Base-by-base conservation (phyloP, 2,113 vertebrate species). In the Naja naja region DNA sequence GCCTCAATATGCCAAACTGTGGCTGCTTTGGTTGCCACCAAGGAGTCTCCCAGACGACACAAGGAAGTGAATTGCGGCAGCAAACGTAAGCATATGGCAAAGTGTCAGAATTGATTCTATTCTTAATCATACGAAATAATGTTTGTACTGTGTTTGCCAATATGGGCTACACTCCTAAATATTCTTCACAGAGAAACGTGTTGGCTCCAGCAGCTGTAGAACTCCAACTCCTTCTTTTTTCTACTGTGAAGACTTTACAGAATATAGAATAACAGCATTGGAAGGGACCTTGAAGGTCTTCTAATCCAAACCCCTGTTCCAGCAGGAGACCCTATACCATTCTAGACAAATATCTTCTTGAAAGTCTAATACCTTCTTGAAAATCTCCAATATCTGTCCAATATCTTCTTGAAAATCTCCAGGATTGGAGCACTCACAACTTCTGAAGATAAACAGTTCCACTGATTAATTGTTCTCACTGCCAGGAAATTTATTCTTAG, bases 71-170 rank as follows among this genome's bases (percentile, higher is more conserved):
- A 92, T 93, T 16, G 88, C 43, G 89, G 64, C 43, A 90, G 55
- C 39, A 34, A 25, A 94, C 0, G 1, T 90, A 91, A 96, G 56
- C 88, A 92, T 93, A 91, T 95, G 91, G 14, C 94, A 86, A 95
- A 93, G 94, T 93, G 93, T 95, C 93, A 95, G 85, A 91, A 69
- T 49, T 25, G 87, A 88, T 88, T 85, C n/a, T 12, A 58, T 87
- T 96, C 93, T 91, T 96, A 96, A 95, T 96, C 88, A 94, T 64
- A 49, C 92, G 87, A 96, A 93, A 92, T 56, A 95, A 89, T 88
- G 93, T n/a, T 27, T 92, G 94, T 53, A 53, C 16, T 58, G 90
- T 91, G 89, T 30, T 34, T 96, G 93, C 18, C 94, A 96, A 56
- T 30, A 81, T 55, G 92, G 85, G 47, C 89, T 49, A 92, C 90